Evolutionary conservation across 2,797 vertebrate genomes (phyloP).

Genomic region (Momotus momota): DNA sequence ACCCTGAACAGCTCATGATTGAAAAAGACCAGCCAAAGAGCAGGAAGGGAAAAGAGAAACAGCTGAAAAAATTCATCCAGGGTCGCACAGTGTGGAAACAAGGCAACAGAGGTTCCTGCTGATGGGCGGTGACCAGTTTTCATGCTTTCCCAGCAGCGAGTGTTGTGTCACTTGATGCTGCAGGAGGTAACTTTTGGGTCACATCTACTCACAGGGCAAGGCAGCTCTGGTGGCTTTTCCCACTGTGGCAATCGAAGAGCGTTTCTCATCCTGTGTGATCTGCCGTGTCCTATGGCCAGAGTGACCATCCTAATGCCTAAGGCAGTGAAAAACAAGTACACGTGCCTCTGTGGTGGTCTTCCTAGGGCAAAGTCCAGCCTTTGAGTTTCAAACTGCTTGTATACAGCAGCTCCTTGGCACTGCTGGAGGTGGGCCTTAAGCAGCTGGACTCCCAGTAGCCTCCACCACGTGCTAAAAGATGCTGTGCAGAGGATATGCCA

Average conservation of each 20-base stretch:
- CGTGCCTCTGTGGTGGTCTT: not conserved
- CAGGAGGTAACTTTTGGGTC: slow-evolving; percentile 4
- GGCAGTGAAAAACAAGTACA: not conserved
- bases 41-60: not conserved
- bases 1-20: not conserved
- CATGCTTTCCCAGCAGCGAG: not conserved
- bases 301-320: not conserved
- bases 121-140: not conserved
- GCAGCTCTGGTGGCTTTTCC: not conserved
- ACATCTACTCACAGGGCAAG: not conserved
- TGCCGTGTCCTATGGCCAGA: not conserved
- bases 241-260: not conserved
- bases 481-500: not conserved
- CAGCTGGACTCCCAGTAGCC: not conserved
- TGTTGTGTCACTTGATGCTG: not conserved
- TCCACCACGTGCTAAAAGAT: not conserved
- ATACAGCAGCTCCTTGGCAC: not conserved
- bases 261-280: not conserved
- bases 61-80: not conserved
- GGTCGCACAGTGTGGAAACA: accelerated
- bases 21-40: not conserved
- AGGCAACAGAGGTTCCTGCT: not conserved
- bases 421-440: not conserved
- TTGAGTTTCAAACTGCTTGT: not conserved
- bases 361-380: not conserved